Evolutionary conservation across 2,888 invertebrate genomes (phyloP).

Genomic region (Rugalucina vietnamica): DNA sequence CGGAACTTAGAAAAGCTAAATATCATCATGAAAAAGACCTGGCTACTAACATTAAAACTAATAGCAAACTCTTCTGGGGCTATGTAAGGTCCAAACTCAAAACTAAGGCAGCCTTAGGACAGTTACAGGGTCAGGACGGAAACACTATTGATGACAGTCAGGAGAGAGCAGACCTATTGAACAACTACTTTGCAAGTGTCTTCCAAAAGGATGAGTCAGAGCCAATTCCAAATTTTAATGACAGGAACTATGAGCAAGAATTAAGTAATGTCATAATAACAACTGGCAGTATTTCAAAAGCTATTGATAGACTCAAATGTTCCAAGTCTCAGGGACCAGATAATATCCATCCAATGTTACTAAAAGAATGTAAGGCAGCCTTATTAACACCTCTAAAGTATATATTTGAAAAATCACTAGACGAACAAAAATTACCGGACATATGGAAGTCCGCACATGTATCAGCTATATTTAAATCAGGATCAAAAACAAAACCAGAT

Average conservation of each 20-base stretch:
- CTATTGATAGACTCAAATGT: too few species aligned
- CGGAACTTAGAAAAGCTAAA: background rate
- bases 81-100: constrained; percentile 31
- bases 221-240: too few species aligned
- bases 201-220: background rate
- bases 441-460: constrained; percentile 23
- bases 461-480: constrained; percentile 2
- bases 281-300: too few species aligned
- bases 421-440: constrained; percentile 6
- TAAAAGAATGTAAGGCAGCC: background rate
- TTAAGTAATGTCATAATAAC: too few species aligned
- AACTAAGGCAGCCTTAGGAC: background rate
- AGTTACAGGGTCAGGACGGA: background rate
- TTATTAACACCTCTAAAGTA: background rate
- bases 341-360: constrained; percentile 7
- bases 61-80: constrained; percentile 35
- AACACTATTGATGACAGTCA: background rate
- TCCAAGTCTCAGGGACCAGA: too few species aligned
- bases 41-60: constrained; percentile 23
- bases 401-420: constrained; percentile 16
- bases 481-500: background rate
- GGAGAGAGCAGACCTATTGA: constrained; percentile 13
- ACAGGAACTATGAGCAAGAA: background rate
- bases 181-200: constrained; percentile 19
- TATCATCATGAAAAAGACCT: constrained; percentile 18